Evolutionary conservation across 1,140 invertebrate species (phyloP), one percentile per base, ranked within the genome.

Genomic region (Dendrolimus kikuchii): DNA sequence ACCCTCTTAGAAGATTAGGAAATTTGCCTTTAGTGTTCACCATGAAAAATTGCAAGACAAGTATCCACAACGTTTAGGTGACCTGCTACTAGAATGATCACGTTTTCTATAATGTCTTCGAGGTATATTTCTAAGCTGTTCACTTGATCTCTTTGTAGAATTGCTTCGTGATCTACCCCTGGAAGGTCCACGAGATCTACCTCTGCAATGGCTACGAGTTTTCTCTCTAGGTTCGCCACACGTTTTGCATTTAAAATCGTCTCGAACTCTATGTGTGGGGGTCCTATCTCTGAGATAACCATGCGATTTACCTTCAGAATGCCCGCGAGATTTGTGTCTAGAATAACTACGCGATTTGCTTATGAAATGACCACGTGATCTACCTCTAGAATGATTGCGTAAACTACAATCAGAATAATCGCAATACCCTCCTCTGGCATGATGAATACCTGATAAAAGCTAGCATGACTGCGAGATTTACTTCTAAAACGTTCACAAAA

Each of bases 81-180:
- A 64, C n/a, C 23, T 46, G 5, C 38, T 41, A 7, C 49, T 45
- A 6, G 41, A 59, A 40, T 36, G 45, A 44, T n/a, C 50, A n/a
- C n/a, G n/a, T n/a, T n/a, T n/a, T 38, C 53, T 36, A 40, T 55
- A 58, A 8, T 44, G 10, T 44, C 23, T 51, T 23, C 51, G 44
- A 38, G 40, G 43, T 42, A n/a, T 38, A n/a, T 38, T 42, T 46
- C 51, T 44, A 40, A 55, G 57, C 2, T 6, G 49, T 4, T 41
- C 47, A 45, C 54, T 50, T 23, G 55, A 62, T 49, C 43, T n/a
- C 42, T 38, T 45, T 38, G 54, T 48, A 9, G 62, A 65, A 6
- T 45, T 42, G 1, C 46, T 45, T 7, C 57, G 36, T n/a, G 55
- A 68, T 46, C n/a, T 49, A 5, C 46, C 46, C 9, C 59, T 55